Evolutionary conservation across 2,888 invertebrate species (phyloP).

Genomic region (Digitonthophagus gazella): DNA sequence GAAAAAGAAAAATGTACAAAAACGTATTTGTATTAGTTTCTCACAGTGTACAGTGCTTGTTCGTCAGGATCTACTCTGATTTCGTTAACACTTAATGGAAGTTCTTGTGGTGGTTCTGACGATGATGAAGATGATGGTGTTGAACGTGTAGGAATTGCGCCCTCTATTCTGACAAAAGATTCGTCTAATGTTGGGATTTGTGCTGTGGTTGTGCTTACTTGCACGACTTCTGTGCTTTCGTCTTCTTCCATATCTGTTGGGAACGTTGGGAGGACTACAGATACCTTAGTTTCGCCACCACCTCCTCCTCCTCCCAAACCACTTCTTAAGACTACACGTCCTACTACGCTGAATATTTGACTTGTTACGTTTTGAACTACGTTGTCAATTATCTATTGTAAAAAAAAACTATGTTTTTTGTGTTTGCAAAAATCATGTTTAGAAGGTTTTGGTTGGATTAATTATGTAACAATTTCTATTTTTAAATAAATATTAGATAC

Average conservation of each 20-base stretch:
- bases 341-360: constrained; percentile 72
- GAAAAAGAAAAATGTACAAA: not conserved
- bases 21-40: constrained; percentile 16
- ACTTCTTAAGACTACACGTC: constrained; percentile 66
- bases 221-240: constrained; percentile 47
- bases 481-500: not conserved
- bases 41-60: constrained; percentile 19
- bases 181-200: constrained; percentile 4
- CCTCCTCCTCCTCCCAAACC: constrained; percentile 56
- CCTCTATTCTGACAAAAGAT: constrained; percentile 19
- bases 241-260: constrained; percentile 66
- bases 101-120: not conserved
- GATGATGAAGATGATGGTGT: constrained; percentile 6
- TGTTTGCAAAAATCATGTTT: not conserved
- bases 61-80: constrained; percentile 6
- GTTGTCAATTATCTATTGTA: constrained; percentile 67
- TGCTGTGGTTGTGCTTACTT: not conserved
- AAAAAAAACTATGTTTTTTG: constrained; percentile 3
- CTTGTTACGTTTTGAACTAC: constrained; percentile 74
- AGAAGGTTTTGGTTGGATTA: not conserved
- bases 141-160: constrained; percentile 9
- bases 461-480: not conserved
- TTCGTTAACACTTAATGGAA: constrained; percentile 24
- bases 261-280: constrained; percentile 66
- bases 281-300: constrained; percentile 57